Conservation (phyloP, 2,797 vertebrate species). For the Lepilemur ruficaudatus region DNA sequence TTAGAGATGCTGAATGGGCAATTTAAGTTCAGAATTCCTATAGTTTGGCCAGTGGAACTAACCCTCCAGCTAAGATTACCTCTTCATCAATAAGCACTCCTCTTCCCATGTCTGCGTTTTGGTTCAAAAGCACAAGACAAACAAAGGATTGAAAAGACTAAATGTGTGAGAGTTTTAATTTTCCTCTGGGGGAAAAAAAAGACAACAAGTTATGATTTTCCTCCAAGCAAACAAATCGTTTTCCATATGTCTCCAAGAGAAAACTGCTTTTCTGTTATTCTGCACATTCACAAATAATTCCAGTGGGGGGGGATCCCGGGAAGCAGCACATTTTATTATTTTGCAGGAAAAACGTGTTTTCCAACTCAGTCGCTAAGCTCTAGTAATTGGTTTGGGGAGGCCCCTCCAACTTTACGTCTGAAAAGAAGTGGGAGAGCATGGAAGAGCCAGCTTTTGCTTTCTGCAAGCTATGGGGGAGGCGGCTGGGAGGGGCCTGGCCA, state of each 20-base stretch:
- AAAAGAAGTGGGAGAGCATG: neutral
- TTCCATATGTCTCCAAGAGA: constrained; percentile 62
- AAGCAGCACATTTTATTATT: neutral
- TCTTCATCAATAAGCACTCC: neutral
- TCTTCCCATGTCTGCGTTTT: neutral
- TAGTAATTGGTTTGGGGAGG: neutral
- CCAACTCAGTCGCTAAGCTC: neutral
- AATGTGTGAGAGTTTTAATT: constrained; percentile 54
- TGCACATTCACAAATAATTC: neutral
- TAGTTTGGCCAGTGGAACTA: neutral
- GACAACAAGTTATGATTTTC: constrained; percentile 48
- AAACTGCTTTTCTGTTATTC: constrained; percentile 27
- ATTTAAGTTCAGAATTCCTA: neutral
- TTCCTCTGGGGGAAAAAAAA: constrained; percentile 28
- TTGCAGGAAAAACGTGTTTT: neutral
- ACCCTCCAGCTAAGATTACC: neutral
- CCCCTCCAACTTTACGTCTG: neutral
- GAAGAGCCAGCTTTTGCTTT: neutral
- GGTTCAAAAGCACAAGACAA: constrained; percentile 30
- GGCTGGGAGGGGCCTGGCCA: fast-evolving
- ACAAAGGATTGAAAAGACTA: constrained; percentile 29
- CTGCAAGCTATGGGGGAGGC: neutral
- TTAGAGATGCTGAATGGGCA: neutral
- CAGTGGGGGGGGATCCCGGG: neutral
- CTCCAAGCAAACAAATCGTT: constrained; percentile 69